Evolutionary conservation across 2,113 vertebrate genomes (phyloP), one percentile per base, ranked within the genome.

Genomic region (Pteruthius melanotis): DNA sequence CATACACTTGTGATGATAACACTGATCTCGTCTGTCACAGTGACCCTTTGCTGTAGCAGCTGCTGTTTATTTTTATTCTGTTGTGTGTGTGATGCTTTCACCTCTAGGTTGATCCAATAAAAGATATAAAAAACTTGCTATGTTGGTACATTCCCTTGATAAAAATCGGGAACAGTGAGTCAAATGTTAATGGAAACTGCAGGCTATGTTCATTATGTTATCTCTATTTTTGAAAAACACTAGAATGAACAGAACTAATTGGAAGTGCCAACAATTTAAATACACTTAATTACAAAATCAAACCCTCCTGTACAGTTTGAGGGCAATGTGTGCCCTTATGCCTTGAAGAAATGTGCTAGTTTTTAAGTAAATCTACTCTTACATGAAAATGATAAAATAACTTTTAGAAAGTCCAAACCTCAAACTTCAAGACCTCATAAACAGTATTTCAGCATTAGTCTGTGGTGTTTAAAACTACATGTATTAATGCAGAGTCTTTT

Each of bases 101-200:
- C 76, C 82, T 96, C 82, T 78, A 89, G 91, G 93, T 92, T 92
- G 80, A 96, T 86, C 87, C 53, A 94, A 89, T 72, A 61, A 76
- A 95, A 96, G 82, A 83, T 70, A 93, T 33, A 71, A 93, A 96
- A 96, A 97, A 75, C 84, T 90, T 91, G 69, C 79, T 93, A 88
- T 94, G 86, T 77, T 87, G 61, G 66, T 91, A 84, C 50, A 57
- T 88, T 95, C 92, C 79, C 93, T 77, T 83, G 90, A 96, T 95
- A 97, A 96, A 95, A 92, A 94, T 88, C 27, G 0, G 64, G 94
- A 97, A 94, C 90, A 94, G 79, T 10, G 82, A 95, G 93, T 97
- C 96, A 97, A 97, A 96, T 90, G 96, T 97, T 96, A 97, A 97
- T 94, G 82, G 93, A 96, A 96, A 96, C 93, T 95, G 77, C 84